A percentile compares a stretch with the other conserved stretches of the same genome.
phyloP scores from a whole-genome alignment of 2,888 invertebrate species.

The Archips xylosteana region DNA sequence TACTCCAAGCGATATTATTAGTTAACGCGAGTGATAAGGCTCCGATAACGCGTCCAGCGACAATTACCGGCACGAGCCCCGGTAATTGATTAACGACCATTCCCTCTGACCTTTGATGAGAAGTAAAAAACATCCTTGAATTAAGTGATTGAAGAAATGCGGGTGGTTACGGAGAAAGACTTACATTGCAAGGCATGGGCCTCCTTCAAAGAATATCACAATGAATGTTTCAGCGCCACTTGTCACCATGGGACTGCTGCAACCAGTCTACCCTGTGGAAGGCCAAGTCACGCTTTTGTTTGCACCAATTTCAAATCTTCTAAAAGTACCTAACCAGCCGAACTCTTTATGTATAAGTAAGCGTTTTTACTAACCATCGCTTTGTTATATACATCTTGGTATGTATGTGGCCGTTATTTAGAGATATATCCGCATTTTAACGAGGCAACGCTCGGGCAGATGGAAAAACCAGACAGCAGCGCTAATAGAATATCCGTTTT shows the following conservation, averaged over 20 bases:
- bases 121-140: constrained; percentile 28
- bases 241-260: too few species aligned
- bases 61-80: constrained; percentile 51
- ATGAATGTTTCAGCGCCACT: too few species aligned
- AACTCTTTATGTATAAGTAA: neutral
- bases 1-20: constrained; percentile 59
- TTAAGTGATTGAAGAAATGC: constrained; percentile 23
- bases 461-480: constrained; percentile 32
- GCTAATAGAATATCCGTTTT: constrained; percentile 39
- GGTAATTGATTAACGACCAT: constrained; percentile 47
- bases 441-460: constrained; percentile 16
- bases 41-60: constrained; percentile 53
- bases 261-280: neutral
- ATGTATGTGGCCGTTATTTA: neutral
- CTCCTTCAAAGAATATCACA: too few species aligned
- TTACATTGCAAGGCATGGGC: too few species aligned
- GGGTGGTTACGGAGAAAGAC: constrained; percentile 8
- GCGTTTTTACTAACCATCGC: neutral
- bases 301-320: too few species aligned
- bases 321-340: too few species aligned
- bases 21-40: constrained; percentile 62
- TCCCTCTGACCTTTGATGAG: constrained; percentile 17
- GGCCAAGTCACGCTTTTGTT: neutral
- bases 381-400: neutral
- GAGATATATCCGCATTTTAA: constrained; percentile 8